Base-by-base conservation (phyloP, 2,113 vertebrate genomes). In the Austrofundulus limnaeus region DNA sequence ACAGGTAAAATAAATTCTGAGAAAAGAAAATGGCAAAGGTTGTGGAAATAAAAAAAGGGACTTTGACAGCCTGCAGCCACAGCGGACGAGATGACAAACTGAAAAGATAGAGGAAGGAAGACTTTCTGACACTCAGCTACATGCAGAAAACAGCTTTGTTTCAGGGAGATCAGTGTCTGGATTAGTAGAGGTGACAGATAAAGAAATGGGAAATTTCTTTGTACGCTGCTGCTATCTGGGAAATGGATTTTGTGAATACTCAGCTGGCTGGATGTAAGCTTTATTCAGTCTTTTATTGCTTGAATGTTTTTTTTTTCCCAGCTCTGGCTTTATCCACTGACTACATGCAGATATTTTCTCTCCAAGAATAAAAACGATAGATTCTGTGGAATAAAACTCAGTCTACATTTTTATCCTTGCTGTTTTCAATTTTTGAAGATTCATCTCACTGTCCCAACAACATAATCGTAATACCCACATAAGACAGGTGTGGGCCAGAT, bases 201-300 rank as follows among this genome's bases (percentile, higher is more conserved):
- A 84, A 83, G 74, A 82, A 87, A 87, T 82, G 76, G 69, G 65
- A 73, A 77, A 77, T 79, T 78, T 85, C 67, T 67, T 72, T 82
- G 47, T 61, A 49, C 2, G n/a, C 42, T 3, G 10, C 52, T 8
- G 41, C 77, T 82, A 89, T 85, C 84, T 75, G 59, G 66, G 52
- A 82, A 85, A 84, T 78, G 67, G 73, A 77, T 82, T 81, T 79
- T 41, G 61, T 75, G 80, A 86, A 81, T 77, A 62, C 63, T 67
- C 69, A 77, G 71, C 75, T 80, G 47, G 53, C 48, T 51, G 63
- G 61, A 65, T 80, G 68, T 73, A 73, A 77, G 80, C 72, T 82
- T 75, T 55, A 75, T 77, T 83, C 61, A 58, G 49, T 41, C 47
- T 65, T 62, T 73, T 68, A 49, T 67, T 71, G 66, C 46, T 60